Conservation (phyloP, 2,113 vertebrate genomes). For the Polyodon spathula region DNA sequence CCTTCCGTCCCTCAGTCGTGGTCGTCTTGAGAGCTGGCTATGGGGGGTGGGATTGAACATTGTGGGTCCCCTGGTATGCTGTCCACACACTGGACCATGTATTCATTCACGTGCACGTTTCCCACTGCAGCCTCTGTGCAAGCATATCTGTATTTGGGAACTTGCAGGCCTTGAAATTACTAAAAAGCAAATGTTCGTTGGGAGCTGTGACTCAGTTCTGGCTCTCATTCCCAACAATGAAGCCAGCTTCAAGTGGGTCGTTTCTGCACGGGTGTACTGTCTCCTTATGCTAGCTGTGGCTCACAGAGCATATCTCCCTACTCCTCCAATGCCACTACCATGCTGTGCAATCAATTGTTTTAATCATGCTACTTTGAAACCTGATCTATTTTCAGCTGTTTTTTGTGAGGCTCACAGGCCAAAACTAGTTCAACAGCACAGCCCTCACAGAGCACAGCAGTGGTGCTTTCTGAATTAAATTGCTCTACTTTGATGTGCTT, state of each 20-base stretch:
- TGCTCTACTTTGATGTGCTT: neutral
- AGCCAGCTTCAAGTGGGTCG: no score
- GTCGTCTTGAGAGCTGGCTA: neutral
- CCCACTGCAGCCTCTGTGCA: neutral
- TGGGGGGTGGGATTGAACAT: neutral
- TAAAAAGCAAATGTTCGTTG: neutral
- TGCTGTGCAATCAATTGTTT: no score
- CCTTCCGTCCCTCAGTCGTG: neutral
- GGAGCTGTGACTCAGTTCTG: neutral
- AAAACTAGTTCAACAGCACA: neutral
- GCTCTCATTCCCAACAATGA: no score
- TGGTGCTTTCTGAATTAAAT: neutral
- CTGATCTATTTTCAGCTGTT: neutral
- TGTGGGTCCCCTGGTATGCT: slow-evolving; percentile 5
- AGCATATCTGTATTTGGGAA: neutral
- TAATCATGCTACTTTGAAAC: no score
- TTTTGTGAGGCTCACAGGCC: neutral
- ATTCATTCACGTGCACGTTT: neutral
- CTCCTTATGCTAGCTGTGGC: no score
- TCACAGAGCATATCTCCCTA: no score
- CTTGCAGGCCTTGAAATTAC: neutral
- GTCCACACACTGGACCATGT: slow-evolving; percentile 1
- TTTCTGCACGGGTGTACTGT: no score
- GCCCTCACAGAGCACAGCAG: neutral
- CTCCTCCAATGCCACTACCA: no score